These are phyloP conservation scores for Eolophus roseicapilla DNA, from an alignment of 2,113 vertebrate species.

Conservation along the genomic window DNA sequence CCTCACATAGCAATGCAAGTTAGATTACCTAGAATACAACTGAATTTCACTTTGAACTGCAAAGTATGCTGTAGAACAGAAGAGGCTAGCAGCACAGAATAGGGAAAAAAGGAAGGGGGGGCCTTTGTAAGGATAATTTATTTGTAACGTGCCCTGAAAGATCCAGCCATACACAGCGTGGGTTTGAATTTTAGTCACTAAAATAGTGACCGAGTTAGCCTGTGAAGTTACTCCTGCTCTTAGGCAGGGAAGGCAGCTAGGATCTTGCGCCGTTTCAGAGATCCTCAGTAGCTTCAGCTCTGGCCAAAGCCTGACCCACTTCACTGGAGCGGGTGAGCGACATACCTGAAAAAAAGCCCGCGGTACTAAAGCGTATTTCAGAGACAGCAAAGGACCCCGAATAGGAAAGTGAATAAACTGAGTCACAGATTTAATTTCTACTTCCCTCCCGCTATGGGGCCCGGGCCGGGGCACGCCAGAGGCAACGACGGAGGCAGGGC, in stretches of 20 bases:
- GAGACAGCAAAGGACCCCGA: not conserved
- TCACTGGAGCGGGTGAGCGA: rapidly evolving
- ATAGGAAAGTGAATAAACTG: not conserved
- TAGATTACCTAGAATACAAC: not conserved
- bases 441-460: rapidly evolving
- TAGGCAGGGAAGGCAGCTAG: not conserved
- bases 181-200: not conserved
- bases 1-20: not conserved
- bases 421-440: not conserved
- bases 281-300: not conserved
- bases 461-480: no score
- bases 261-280: not conserved
- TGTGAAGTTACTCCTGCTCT: not conserved
- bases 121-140: not conserved
- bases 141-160: not conserved
- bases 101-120: not conserved
- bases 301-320: not conserved
- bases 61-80: not conserved
- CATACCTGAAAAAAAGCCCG: not conserved
- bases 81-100: not conserved
- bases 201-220: not conserved
- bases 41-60: not conserved
- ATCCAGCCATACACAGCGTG: rapidly evolving
- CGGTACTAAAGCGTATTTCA: rapidly evolving
- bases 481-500: not conserved